Evolutionary conservation across 2,797 vertebrate species (phyloP), one percentile per base, ranked within the genome.

Genomic region (Acanthornis magna): DNA sequence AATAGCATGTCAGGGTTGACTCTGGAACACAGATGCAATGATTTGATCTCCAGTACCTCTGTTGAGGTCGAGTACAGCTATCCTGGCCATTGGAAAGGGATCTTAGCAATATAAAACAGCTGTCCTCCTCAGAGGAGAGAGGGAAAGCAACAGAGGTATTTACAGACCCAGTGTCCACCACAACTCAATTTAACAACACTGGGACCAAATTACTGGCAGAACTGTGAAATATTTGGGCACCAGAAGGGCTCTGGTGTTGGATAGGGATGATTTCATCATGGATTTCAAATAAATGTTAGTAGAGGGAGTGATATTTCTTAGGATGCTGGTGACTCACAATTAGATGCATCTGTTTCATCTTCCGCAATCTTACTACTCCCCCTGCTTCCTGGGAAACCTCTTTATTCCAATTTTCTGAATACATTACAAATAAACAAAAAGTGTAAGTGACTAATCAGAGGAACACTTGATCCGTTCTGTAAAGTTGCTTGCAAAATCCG

Each of bases 301-400:
- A 79, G 30, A 67, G 54, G 45, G 79, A 93, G 72, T 91, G 83
- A 58, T 88, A 48, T 68, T 88, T 95, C 30, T 57, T 88, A 51
- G 74, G 78, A 43, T 90, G 88, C 71, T 88, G 71, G 61, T 85
- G 90, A 79, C 73, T 96, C 12, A 60, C 74, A 76, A 72, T 83
- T 88, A 68, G 38, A n/a, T 90, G 53, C 71, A 68, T 95, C 94
- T 95, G 83, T 92, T 95, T 80, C 67, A 48, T 74, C 65, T 71
- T 66, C 80, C 0, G 0, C 62, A 86, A 45, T 43, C 22, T 89
- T 67, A 2, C 50, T 85, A 14, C 25, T 88, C 32, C 40, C 47
- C 15, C 26, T 42, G 63, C 77, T 91, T 95, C 85, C 82, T 86
- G 76, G 80, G 93, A 92, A 88, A 81, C 75, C 10, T 79, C 34